These are phyloP conservation scores for Sardina pilchardus DNA, from an alignment of 2,113 vertebrate species.

Conservation along the genomic window DNA sequence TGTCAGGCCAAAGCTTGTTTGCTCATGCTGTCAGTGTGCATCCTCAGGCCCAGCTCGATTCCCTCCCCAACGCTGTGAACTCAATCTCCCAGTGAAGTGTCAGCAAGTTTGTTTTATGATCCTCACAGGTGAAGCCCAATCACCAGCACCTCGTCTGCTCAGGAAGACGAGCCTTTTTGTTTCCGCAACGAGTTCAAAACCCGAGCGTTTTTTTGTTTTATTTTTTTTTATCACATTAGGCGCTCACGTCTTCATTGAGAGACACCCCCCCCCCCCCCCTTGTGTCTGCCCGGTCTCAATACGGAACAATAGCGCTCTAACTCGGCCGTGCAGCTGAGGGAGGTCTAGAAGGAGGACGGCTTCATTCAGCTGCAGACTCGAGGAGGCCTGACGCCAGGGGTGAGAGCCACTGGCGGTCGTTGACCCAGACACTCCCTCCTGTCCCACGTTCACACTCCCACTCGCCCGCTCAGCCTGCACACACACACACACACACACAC, in stretches of 20 bases:
- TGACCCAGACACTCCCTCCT: conserved; percentile 54
- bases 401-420: conserved; percentile 62
- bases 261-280: conserved; percentile 39
- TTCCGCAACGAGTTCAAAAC: conserved; percentile 33
- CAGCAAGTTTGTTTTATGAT: neutral
- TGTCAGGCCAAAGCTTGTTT: too few relatives aligned
- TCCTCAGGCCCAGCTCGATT: neutral
- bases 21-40: neutral
- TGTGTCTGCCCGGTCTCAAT: conserved; percentile 28
- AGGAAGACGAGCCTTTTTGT: conserved; percentile 26
- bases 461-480: neutral
- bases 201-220: too few relatives aligned
- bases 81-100: neutral
- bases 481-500: neutral
- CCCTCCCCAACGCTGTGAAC: neutral
- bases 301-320: conserved; percentile 69
- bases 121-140: neutral
- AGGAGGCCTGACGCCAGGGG: conserved; percentile 65
- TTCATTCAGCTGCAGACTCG: conserved; percentile 62
- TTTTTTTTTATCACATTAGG: conserved; percentile 30
- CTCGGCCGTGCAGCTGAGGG: conserved; percentile 71
- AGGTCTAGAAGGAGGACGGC: conserved; percentile 63
- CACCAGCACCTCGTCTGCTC: neutral
- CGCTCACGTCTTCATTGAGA: conserved; percentile 11
- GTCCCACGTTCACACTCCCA: conserved; percentile 41